phyloP scores from a whole-genome alignment of 1,140 invertebrate species.

The Drosophila lacteicornis region DNA sequence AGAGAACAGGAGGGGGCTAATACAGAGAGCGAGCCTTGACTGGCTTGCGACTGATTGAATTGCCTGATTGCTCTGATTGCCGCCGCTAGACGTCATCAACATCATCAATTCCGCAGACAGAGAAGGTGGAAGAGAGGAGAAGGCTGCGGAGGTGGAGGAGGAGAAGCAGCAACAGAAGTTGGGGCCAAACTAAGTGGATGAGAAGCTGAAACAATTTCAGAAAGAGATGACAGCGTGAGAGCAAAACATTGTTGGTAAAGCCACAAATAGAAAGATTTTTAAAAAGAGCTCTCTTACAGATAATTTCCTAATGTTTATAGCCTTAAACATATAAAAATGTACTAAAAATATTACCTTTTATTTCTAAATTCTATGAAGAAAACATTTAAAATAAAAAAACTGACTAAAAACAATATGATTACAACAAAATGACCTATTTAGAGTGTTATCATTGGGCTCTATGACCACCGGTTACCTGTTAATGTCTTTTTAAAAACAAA shows the following conservation, averaged over 20 bases:
- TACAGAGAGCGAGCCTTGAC: constrained; percentile 13
- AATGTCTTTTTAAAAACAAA: background rate
- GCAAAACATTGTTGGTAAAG: background rate
- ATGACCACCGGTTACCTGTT: background rate
- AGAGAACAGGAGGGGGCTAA: background rate
- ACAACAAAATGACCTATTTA: background rate
- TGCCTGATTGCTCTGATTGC: constrained; percentile 80
- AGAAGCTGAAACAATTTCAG: constrained; percentile 15
- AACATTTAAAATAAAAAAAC: background rate
- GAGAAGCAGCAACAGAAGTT: background rate
- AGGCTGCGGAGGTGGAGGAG: background rate
- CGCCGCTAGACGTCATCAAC: constrained; percentile 67
- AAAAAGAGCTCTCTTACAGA: background rate
- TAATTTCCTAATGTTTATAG: too few species aligned
- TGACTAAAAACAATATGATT: background rate
- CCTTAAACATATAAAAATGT: background rate
- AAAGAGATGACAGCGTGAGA: constrained; percentile 3
- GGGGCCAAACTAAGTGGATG: constrained; percentile 29
- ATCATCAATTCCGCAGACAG: constrained; percentile 63
- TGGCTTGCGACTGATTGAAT: constrained; percentile 74
- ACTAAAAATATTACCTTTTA: too few species aligned
- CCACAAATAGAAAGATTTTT: background rate
- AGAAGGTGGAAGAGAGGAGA: constrained; percentile 23
- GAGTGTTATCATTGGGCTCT: background rate
- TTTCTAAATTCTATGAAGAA: too few species aligned